Evolutionary conservation across 2,113 vertebrate genomes (phyloP).

Genomic region (Trichomycterus rosablanca): DNA sequence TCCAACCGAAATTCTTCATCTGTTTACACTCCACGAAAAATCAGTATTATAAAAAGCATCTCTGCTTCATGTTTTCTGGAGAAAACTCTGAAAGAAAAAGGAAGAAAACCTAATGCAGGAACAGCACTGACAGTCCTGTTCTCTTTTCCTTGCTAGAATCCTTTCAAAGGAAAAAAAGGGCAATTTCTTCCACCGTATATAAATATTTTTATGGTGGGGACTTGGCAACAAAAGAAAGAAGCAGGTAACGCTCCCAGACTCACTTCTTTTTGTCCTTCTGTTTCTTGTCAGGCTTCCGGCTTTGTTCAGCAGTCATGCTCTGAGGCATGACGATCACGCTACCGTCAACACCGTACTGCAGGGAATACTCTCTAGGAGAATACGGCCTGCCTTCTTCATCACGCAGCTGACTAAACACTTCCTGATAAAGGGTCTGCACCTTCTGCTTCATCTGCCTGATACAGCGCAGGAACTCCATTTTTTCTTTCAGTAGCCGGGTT

Average conservation of each 20-base stretch:
- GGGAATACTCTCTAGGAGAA: slow-evolving; percentile 83
- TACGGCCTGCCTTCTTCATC: slow-evolving; percentile 92
- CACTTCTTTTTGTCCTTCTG: slow-evolving; percentile 96
- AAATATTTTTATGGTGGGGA: slow-evolving; percentile 53
- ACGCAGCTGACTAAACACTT: slow-evolving; percentile 87
- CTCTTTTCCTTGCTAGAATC: slow-evolving; percentile 63
- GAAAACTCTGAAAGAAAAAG: slow-evolving; percentile 56
- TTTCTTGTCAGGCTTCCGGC: slow-evolving; percentile 84
- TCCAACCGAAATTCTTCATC: slow-evolving; percentile 46
- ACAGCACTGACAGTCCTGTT: slow-evolving; percentile 61
- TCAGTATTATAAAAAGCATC: slow-evolving; percentile 59
- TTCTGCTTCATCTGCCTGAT: slow-evolving; percentile 98
- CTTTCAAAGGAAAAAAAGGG: slow-evolving; percentile 68
- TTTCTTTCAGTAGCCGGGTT: slow-evolving; percentile 87
- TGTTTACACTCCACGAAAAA: slow-evolving; percentile 52
- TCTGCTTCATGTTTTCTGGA: slow-evolving; percentile 66
- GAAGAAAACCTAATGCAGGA: slow-evolving; percentile 66
- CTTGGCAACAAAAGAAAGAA: slow-evolving; percentile 52
- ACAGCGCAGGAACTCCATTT: slow-evolving; percentile 89
- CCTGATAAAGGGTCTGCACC: slow-evolving; percentile 91
- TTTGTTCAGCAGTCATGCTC: slow-evolving; percentile 70
- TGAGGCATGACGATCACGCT: slow-evolving; percentile 86
- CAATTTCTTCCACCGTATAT: slow-evolving; percentile 61
- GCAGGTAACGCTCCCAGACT: slow-evolving; percentile 49
- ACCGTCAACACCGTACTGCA: slow-evolving; percentile 87